phyloP scores from a whole-genome alignment of 1,140 invertebrate species.

The Zaprionus nigranus region DNA sequence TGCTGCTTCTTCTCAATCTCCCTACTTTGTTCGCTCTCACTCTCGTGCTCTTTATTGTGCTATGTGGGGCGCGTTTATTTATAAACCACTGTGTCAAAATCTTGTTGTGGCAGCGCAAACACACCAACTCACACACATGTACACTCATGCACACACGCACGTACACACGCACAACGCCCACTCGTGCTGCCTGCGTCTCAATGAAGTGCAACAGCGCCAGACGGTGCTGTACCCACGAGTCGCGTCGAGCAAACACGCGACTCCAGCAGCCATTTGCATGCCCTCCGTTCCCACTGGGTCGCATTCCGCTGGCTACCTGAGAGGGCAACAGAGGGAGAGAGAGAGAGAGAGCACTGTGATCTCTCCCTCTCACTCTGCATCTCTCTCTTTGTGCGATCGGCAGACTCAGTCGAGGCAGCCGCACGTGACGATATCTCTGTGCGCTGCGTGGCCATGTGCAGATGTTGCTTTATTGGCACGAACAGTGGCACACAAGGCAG shows the following conservation, averaged over 20 bases:
- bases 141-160: constrained; percentile 18
- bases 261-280: constrained; percentile 4
- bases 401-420: constrained; percentile 15
- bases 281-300: neutral
- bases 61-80: constrained; percentile 81
- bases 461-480: constrained; percentile 33
- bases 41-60: neutral
- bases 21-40: constrained; percentile 4
- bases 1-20: neutral
- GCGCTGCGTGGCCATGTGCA: constrained; percentile 9
- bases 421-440: constrained; percentile 43
- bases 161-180: constrained; percentile 49
- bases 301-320: constrained; percentile 1
- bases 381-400: constrained; percentile 6
- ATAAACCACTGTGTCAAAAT: constrained; percentile 82
- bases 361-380: neutral
- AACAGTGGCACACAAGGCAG: constrained; percentile 1
- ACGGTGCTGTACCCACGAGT: constrained; percentile 69
- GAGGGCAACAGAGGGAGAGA: neutral
- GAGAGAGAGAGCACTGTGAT: too few relatives aligned
- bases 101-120: constrained; percentile 63
- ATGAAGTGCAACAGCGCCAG: constrained; percentile 59
- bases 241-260: constrained; percentile 3
- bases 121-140: constrained; percentile 27
- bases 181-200: constrained; percentile 46